These are phyloP conservation scores for Formica exsecta DNA, from an alignment of 1,140 invertebrate species.

Conservation along the genomic window DNA sequence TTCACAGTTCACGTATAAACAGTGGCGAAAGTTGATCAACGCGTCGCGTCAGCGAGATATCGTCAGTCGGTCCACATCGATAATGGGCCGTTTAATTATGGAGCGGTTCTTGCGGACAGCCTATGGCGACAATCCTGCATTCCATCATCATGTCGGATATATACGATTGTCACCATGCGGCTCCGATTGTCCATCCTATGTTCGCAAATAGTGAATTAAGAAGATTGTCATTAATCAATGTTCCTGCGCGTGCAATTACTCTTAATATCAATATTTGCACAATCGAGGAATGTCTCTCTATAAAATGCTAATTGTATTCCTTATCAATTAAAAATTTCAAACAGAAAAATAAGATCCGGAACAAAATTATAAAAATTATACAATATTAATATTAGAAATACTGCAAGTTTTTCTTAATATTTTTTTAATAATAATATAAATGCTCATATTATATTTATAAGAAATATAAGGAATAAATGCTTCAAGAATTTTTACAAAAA, in stretches of 20 bases:
- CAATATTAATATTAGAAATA: neutral
- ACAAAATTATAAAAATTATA: neutral
- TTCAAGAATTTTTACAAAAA: neutral
- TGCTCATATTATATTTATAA: neutral
- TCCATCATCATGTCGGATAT: slow-evolving; percentile 63
- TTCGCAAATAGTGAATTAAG: neutral
- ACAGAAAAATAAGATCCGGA: neutral
- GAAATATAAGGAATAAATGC: neutral
- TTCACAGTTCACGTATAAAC: neutral
- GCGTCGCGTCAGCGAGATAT: slow-evolving; percentile 7
- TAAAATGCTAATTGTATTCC: neutral
- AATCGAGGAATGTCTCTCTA: neutral
- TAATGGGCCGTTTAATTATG: slow-evolving; percentile 73
- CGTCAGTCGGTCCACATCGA: slow-evolving; percentile 52
- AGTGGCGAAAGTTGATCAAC: slow-evolving; percentile 58
- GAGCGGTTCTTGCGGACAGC: slow-evolving; percentile 70
- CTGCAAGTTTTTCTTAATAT: neutral
- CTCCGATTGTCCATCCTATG: neutral
- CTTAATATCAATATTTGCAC: neutral
- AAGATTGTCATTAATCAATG: neutral
- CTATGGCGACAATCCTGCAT: slow-evolving; percentile 70
- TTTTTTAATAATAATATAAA: slow-evolving; percentile 3
- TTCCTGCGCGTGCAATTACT: no score
- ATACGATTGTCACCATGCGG: neutral
- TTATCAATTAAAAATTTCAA: neutral